These are phyloP conservation scores for Nasonovia ribisnigri DNA, from an alignment of 2,888 invertebrate genomes.

Conservation along the genomic window DNA sequence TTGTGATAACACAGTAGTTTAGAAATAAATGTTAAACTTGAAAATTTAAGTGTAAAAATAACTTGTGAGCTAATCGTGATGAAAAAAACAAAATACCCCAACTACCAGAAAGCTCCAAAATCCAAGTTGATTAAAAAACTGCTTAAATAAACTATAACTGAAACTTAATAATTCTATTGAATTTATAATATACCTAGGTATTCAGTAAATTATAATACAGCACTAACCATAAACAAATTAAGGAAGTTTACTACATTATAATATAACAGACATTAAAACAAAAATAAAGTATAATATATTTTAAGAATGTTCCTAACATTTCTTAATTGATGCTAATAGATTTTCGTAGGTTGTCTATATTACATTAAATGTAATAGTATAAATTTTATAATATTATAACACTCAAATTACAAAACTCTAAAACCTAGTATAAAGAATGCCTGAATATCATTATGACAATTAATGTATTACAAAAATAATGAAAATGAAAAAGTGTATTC, in stretches of 20 bases:
- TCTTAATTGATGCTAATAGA: not conserved
- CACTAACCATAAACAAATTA: no score
- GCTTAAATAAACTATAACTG: not conserved
- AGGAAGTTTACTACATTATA: no score
- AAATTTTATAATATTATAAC: not conserved
- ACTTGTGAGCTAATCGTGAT: no score
- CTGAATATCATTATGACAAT: not conserved
- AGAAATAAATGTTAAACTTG: not conserved
- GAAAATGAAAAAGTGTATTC: not conserved
- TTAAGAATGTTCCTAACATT: not conserved
- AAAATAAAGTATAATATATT: not conserved
- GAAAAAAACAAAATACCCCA: not conserved
- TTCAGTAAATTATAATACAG: no score
- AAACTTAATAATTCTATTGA: not conserved
- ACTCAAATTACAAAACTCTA: not conserved
- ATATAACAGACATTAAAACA: not conserved
- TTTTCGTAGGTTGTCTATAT: not conserved
- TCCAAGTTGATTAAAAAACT: not conserved
- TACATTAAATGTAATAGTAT: no score
- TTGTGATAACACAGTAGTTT: not conserved
- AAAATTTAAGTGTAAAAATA: not conserved
- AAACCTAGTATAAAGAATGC: not conserved
- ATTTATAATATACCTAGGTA: not conserved
- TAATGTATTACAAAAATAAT: not conserved
- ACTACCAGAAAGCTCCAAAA: not conserved